Conservation (phyloP, 2,888 invertebrate genomes). For the Folsomia candida region DNA sequence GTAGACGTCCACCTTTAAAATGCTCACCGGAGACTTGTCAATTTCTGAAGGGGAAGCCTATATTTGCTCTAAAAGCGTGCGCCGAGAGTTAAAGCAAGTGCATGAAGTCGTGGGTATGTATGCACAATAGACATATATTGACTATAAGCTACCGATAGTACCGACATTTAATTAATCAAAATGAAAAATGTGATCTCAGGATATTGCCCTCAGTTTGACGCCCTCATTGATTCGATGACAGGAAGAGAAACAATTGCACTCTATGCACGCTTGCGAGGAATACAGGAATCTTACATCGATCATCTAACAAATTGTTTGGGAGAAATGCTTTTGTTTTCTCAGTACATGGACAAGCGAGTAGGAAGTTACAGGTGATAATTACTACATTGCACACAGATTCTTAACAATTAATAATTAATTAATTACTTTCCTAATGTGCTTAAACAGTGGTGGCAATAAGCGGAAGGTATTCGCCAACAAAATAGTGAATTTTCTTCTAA, state of each 20-base stretch:
- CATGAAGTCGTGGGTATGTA: conserved; percentile 39
- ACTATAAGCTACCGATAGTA: not conserved
- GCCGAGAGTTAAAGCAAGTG: conserved; percentile 47
- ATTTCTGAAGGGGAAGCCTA: conserved; percentile 70
- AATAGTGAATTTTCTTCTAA: no score
- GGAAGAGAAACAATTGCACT: conserved; percentile 20
- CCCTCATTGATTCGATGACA: conserved; percentile 5
- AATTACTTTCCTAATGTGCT: conserved; percentile 51
- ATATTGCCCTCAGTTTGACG: conserved; percentile 67
- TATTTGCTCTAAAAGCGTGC: conserved; percentile 58
- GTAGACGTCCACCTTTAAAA: conserved; percentile 62
- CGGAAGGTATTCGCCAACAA: no score
- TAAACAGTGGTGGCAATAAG: conserved; percentile 69
- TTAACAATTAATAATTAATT: conserved; percentile 4
- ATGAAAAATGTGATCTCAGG: conserved; percentile 49
- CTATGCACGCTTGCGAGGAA: conserved; percentile 29
- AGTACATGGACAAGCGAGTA: conserved; percentile 32
- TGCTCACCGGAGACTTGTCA: conserved; percentile 79
- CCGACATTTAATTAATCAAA: not conserved
- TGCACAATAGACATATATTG: no score
- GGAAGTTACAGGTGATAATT: conserved; percentile 30
- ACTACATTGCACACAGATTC: not conserved
- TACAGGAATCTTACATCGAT: conserved; percentile 30
- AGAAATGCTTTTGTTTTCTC: conserved; percentile 22
- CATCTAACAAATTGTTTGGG: conserved; percentile 24